Evolutionary conservation across 2,113 vertebrate species (phyloP).

Genomic region (Chaenogobius annularis): DNA sequence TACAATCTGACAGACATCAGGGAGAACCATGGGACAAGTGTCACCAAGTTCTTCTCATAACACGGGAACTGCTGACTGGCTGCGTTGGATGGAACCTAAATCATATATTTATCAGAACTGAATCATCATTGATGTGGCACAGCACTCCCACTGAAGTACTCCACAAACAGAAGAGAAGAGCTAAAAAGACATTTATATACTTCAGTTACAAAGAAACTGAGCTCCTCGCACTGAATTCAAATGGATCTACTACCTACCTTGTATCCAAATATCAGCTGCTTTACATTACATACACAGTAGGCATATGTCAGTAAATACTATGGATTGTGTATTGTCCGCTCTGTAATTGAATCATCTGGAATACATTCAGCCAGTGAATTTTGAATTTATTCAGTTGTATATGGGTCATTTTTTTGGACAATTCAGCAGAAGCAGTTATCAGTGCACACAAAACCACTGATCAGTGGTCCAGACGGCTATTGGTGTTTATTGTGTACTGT

Average conservation of each 20-base stretch:
- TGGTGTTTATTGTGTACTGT: slow-evolving; percentile 63
- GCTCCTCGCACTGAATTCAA: slow-evolving; percentile 26
- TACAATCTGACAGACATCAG: neutral
- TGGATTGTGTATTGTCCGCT: slow-evolving; percentile 39
- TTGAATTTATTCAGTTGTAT: slow-evolving; percentile 27
- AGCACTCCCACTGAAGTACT: slow-evolving; percentile 29
- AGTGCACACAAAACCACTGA: slow-evolving; percentile 39
- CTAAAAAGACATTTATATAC: slow-evolving; percentile 31
- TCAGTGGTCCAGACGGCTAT: slow-evolving; percentile 33
- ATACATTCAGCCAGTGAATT: slow-evolving; percentile 26
- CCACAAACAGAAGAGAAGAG: slow-evolving; percentile 10
- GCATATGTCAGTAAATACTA: slow-evolving; percentile 31
- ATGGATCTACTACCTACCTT: slow-evolving; percentile 30
- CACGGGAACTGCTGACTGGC: neutral
- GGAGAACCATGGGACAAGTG: slow-evolving; percentile 13
- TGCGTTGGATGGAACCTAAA: slow-evolving; percentile 30
- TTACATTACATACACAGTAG: slow-evolving; percentile 37
- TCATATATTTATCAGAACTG: slow-evolving; percentile 45
- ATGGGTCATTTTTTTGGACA: neutral
- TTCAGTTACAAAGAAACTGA: slow-evolving; percentile 23
- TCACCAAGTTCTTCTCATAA: neutral
- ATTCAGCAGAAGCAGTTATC: slow-evolving; percentile 12
- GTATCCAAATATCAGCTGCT: slow-evolving; percentile 16
- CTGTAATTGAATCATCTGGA: slow-evolving; percentile 40
- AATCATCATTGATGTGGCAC: slow-evolving; percentile 46